Evolutionary conservation across 2,113 vertebrate genomes (phyloP), one percentile per base, ranked within the genome.

Genomic region (Hyperopisus bebe): DNA sequence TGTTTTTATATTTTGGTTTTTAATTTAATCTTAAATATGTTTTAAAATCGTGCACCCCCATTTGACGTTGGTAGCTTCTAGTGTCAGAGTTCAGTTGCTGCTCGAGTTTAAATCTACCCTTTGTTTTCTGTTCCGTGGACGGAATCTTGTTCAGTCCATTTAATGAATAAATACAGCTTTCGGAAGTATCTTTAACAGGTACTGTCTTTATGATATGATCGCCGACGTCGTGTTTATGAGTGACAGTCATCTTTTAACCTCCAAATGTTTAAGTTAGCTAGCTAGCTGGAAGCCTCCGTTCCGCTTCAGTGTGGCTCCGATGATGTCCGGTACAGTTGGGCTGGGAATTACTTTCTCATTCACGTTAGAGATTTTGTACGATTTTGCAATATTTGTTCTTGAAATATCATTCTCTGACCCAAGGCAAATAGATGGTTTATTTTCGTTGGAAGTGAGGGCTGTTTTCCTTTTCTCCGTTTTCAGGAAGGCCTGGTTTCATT

Each of bases 41-140:
- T 27, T 58, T 31, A 3, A 27, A 77, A 35, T 47, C 10, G 0
- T 5, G 8, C n/a, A 15, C 85, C 70, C 51, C 86, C 51, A 8
- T 82, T 83, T 47, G 39, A 5, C 17, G 13, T 80, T 90, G 90
- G 86, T 90, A 44, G 21, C 13, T 51, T 46, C 90, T 55, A 50
- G n/a, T 58, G 90, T 82, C 86, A 90, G 90, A 82, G 90, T 55
- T 90, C 66, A 83, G 70, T 35, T 15, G 19, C 15, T 62, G 39
- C 17, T 53, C 19, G 48, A 66, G 19, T 82, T 88, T 55, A 53
- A 88, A 77, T 47, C 89, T 74, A 24, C 70, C 87, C 74, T 90
- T 88, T 90, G 87, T 87, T 90, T 42, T 88, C 86, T 46, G 39
- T 82, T 15, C 31, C 24, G 24, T n/a, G 17, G 51, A 58, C 27